Evolutionary conservation across 64 coral and sea anemone species (phyloP), one percentile per base, ranked within the genome.

Genomic region (Pachyseris speciosa): DNA sequence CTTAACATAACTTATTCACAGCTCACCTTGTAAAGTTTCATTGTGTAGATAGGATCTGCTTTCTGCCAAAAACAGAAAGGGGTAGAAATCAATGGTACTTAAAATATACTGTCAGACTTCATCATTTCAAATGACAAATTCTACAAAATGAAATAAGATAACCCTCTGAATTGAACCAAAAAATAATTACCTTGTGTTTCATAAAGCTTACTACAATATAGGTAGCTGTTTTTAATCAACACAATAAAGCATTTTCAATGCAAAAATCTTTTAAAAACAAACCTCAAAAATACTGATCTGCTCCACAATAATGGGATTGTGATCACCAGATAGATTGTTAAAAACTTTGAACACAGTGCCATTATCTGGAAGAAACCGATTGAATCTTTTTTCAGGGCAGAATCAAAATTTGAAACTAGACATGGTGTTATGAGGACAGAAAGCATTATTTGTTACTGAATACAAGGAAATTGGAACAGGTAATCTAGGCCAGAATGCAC

Each of bases 261-360:
- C 0, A 2, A 27, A 30, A 30, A 36, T 40, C 4, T 61, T 13
- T 10, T 20, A 9, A 42, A 75, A 4, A 75, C 43, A 32, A 28
- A 92, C 89, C 79, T 74, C 38, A 60, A 92, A 74, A 20, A 92
- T 50, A 59, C 45, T 64, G 20, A 83, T 84, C 28, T 92, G 89
- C 34, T 85, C 89, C 36, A 92, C 47, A 72, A 92, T 33, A 27
- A 31, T 61, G 7, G 80, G 13, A 31, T 63, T 85, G 9, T 58
- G 8, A 74, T 74, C 41, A 45, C 50, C 77, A 20, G 68, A 40
- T 80, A 67, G 25, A 11, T 65, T 69, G 60, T 91, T 76, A 34
- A 77, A 77, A 29, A 91, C 40, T 60, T 91, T 91, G 63, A 80
- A 91, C 28, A 91, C 76, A 28, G 78, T 84, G 15, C 78, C 89